phyloP scores from a whole-genome alignment of 2,113 vertebrate genomes.

The Chauna torquata region DNA sequence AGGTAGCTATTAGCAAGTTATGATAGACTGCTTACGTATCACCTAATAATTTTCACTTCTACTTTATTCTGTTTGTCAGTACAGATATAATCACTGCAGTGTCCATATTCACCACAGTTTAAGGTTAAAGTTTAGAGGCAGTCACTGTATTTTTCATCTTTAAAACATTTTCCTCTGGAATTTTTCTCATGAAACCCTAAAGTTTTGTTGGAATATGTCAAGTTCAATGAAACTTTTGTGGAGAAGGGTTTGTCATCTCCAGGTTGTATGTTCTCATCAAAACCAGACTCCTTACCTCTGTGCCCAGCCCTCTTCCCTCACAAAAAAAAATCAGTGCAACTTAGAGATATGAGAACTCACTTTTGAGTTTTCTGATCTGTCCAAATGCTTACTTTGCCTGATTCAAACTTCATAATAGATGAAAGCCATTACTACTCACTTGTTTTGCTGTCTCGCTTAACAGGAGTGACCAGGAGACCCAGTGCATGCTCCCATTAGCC shows the following conservation, averaged over 20 bases:
- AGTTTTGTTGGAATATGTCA: neutral
- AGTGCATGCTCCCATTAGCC: accelerated
- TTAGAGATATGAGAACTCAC: neutral
- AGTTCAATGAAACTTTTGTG: neutral
- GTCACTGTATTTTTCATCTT: neutral
- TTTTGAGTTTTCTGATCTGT: neutral
- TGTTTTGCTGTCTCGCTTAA: neutral
- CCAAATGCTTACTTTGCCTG: neutral
- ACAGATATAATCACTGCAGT: neutral
- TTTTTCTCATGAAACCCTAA: neutral
- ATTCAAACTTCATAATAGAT: neutral
- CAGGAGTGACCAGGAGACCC: neutral
- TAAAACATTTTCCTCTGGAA: neutral
- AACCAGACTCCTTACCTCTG: neutral
- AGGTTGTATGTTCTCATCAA: neutral
- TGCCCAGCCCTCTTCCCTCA: neutral
- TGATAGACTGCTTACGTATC: neutral
- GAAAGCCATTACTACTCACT: neutral
- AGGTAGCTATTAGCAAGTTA: neutral
- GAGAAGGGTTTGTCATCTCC: neutral
- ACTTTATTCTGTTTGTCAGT: neutral
- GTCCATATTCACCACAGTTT: neutral
- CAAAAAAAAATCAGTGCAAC: neutral
- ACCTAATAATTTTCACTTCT: neutral
- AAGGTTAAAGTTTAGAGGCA: neutral